These are phyloP conservation scores for Notothenia coriiceps DNA, from an alignment of 2,113 vertebrate species.

Conservation along the genomic window DNA sequence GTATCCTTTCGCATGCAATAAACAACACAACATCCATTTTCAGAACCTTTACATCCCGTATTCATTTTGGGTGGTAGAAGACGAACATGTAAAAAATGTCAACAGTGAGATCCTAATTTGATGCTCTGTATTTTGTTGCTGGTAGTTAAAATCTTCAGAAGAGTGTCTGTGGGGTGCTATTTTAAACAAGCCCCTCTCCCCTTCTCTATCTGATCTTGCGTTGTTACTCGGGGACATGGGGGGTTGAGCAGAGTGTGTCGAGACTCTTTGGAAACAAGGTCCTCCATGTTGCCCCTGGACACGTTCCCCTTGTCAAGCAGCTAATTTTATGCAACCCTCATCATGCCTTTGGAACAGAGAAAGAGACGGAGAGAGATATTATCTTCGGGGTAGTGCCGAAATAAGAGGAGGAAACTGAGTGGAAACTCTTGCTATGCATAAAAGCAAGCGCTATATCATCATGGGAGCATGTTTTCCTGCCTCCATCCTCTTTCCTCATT, in stretches of 20 bases:
- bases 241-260: slow-evolving; percentile 65
- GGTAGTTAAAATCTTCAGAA: slow-evolving; percentile 67
- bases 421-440: slow-evolving; percentile 69
- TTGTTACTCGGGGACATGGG: slow-evolving; percentile 67
- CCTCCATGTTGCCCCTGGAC: slow-evolving; percentile 76
- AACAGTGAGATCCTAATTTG: slow-evolving; percentile 54
- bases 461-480: slow-evolving; percentile 59
- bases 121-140: slow-evolving; percentile 30
- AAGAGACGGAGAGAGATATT: slow-evolving; percentile 68
- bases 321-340: slow-evolving; percentile 80
- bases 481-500: slow-evolving; percentile 52
- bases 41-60: slow-evolving; percentile 1
- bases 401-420: slow-evolving; percentile 75
- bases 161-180: slow-evolving; percentile 71
- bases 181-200: slow-evolving; percentile 63
- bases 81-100: slow-evolving; percentile 49
- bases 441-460: slow-evolving; percentile 57
- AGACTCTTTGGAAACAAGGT: slow-evolving; percentile 77
- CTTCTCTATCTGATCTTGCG: slow-evolving; percentile 70
- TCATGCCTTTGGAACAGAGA: slow-evolving; percentile 67
- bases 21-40: slow-evolving; percentile 38
- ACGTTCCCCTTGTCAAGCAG: slow-evolving; percentile 73
- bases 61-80: slow-evolving; percentile 39
- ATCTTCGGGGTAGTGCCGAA: slow-evolving; percentile 70
- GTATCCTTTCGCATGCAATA: slow-evolving; percentile 41